These are phyloP conservation scores for Exaiptasia diaphana DNA, from an alignment of 64 coral and sea anemone genomes.

Conservation along the genomic window DNA sequence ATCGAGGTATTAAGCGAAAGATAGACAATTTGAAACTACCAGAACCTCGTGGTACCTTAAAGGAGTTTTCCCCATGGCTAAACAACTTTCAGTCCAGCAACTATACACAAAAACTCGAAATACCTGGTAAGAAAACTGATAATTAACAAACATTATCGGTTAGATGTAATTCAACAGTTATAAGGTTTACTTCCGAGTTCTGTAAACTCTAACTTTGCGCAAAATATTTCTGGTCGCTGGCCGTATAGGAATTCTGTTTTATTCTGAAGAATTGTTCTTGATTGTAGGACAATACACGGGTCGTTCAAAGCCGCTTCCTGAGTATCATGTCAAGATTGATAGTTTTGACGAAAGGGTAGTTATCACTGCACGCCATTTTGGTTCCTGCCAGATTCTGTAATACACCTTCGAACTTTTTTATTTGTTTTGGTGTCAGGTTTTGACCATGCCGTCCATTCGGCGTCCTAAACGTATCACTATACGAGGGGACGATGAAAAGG, in stretches of 20 bases:
- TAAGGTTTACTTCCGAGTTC: no score
- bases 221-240: no score
- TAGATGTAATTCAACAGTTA: no score
- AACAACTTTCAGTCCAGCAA: slow-evolving; percentile 71
- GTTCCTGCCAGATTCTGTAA: no score
- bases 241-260: background rate
- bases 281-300: slow-evolving; percentile 85
- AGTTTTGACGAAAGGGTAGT: slow-evolving; percentile 93
- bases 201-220: no score
- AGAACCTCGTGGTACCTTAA: slow-evolving; percentile 47
- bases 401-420: background rate
- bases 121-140: slow-evolving; percentile 86
- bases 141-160: no score
- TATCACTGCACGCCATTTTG: no score
- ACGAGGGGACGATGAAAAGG: slow-evolving; percentile 86
- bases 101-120: slow-evolving; percentile 63
- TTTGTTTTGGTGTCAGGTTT: slow-evolving; percentile 36
- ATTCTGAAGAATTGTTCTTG: background rate
- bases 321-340: slow-evolving; percentile 91
- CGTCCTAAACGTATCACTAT: slow-evolving; percentile 83
- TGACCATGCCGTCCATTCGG: slow-evolving; percentile 69
- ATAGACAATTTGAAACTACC: background rate
- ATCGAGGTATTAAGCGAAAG: background rate
- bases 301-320: slow-evolving; percentile 69
- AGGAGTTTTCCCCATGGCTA: slow-evolving; percentile 93